Percentiles rank a stretch among this genome's conserved stretches.
Evolutionary conservation across 2,797 vertebrate genomes (phyloP).

Genomic region (Sarcoramphus papa): DNA sequence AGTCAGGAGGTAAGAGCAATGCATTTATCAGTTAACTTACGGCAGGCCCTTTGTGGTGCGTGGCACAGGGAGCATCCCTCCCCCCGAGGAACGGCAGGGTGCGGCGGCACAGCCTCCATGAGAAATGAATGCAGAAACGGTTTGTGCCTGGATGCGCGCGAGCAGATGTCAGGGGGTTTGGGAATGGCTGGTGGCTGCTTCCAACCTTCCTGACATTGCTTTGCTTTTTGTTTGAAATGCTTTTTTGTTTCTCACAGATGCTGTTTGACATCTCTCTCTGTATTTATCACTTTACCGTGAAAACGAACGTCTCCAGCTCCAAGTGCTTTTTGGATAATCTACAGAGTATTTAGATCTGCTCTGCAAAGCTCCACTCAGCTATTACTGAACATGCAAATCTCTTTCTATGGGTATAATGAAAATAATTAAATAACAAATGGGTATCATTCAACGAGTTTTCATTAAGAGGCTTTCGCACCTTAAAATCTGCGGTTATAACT

Average conservation of each 20-base stretch:
- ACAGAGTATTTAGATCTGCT: not conserved
- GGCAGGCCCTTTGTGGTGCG: not conserved
- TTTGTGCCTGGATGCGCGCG: not conserved
- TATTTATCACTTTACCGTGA: not conserved
- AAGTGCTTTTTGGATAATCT: not conserved
- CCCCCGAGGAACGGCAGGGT: rapidly evolving
- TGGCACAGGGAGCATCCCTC: not conserved
- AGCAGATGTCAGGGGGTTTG: not conserved
- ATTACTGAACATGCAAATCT: not conserved
- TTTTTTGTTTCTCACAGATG: not conserved
- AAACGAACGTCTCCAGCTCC: not conserved
- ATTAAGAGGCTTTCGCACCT: not conserved
- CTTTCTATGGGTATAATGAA: not conserved
- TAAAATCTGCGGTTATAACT: not conserved
- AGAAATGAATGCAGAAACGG: rapidly evolving
- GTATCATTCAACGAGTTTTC: rapidly evolving
- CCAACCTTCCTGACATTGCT: not conserved
- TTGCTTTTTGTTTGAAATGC: not conserved
- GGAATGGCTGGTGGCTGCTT: not conserved
- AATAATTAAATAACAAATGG: not conserved
- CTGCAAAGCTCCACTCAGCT: not conserved
- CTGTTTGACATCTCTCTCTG: not conserved
- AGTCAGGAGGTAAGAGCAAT: not conserved
- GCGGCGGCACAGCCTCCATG: not conserved
- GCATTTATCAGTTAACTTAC: rapidly evolving